Percentiles rank a stretch among this genome's conserved stretches.
phyloP scores from a whole-genome alignment of 2,797 vertebrate genomes.

The Microctenopoma lineatum region DNA sequence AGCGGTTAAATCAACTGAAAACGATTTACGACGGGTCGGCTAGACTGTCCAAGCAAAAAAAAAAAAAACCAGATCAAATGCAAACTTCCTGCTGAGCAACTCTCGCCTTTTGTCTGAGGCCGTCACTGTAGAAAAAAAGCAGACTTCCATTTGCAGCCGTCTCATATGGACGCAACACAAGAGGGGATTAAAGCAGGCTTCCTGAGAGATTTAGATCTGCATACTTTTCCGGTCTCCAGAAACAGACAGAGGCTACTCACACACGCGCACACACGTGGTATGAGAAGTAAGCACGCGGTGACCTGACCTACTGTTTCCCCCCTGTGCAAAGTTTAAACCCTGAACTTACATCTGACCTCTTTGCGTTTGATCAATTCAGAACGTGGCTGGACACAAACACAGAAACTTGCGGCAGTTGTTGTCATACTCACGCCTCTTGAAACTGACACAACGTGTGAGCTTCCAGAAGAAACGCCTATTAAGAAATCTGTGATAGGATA shows the following conservation, averaged over 20 bases:
- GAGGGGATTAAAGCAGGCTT: conserved; percentile 77
- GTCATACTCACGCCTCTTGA: conserved; percentile 86
- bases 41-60: conserved; percentile 38
- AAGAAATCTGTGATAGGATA: conserved; percentile 83
- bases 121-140: conserved; percentile 25
- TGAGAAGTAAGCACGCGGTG: conserved; percentile 6
- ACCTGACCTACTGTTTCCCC: conserved; percentile 23
- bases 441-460: conserved; percentile 87
- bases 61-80: conserved; percentile 71
- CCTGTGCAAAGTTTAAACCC: background rate
- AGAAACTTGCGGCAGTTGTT: background rate
- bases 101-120: conserved; percentile 71
- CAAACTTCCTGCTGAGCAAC: conserved; percentile 65
- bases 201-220: conserved; percentile 74
- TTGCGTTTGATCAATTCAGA: background rate
- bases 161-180: conserved; percentile 75
- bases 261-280: conserved; percentile 41
- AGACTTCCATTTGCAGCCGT: conserved; percentile 67
- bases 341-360: background rate
- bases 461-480: conserved; percentile 87
- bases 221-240: conserved; percentile 74
- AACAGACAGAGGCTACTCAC: conserved; percentile 58
- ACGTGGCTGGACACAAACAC: background rate
- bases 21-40: conserved; percentile 30
- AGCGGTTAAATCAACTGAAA: conserved; percentile 40